These are phyloP conservation scores for Pseudanteris insignis DNA, from an alignment of 2,888 invertebrate species.

Conservation along the genomic window DNA sequence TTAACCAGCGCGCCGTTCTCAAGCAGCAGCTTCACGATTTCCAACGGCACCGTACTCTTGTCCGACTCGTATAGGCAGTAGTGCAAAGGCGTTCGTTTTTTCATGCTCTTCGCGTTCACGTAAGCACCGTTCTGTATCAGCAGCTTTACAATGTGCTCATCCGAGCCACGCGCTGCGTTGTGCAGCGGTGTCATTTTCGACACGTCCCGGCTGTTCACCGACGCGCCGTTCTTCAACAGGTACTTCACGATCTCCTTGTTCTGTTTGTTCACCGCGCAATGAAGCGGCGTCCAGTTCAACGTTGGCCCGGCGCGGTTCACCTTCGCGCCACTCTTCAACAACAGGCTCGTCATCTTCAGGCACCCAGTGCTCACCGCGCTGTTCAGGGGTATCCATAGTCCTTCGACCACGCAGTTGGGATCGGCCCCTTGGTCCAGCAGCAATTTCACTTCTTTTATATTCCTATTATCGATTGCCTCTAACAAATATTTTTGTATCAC, in stretches of 20 bases:
- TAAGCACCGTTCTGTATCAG: background rate
- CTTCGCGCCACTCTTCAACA: background rate
- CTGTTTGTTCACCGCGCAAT: slow-evolving; percentile 1
- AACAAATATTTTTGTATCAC: background rate
- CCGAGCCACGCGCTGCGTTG: background rate
- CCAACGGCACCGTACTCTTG: background rate
- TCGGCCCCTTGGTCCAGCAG: background rate
- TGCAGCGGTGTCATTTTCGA: slow-evolving; percentile 1
- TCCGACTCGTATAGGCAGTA: background rate
- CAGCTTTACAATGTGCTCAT: background rate
- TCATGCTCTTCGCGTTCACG: background rate
- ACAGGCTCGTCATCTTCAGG: background rate
- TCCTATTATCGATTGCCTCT: background rate
- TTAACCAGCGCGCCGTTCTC: background rate
- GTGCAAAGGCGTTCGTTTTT: background rate
- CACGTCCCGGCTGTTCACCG: background rate
- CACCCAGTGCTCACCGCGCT: background rate
- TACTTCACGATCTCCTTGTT: background rate
- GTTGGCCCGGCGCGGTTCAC: background rate
- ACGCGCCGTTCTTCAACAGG: background rate
- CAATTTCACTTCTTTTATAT: background rate
- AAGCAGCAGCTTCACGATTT: background rate
- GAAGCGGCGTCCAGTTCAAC: background rate
- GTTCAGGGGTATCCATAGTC: background rate
- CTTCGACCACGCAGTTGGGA: background rate